A percentile compares a stretch with the other conserved stretches of the same genome.
Conservation (phyloP, 2,113 vertebrate species). For the Carollia perspicillata region DNA sequence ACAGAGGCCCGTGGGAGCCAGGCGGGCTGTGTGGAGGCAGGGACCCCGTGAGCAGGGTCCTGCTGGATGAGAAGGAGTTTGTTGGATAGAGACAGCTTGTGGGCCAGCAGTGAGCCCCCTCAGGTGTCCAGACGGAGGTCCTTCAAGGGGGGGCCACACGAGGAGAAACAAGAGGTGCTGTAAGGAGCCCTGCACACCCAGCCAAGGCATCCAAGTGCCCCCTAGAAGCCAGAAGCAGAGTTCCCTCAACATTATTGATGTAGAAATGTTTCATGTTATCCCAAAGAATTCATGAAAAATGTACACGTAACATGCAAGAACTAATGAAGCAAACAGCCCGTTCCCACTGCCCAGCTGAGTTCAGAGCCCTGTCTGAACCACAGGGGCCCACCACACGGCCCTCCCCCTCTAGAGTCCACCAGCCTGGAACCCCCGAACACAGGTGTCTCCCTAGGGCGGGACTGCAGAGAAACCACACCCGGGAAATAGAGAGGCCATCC, state of each 20-base stretch:
- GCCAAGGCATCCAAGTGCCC: neutral
- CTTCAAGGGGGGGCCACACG: neutral
- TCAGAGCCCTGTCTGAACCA: accelerated
- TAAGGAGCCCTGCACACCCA: accelerated
- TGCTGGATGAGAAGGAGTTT: neutral
- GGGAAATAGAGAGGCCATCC: neutral
- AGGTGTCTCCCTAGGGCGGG: neutral
- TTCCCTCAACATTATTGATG: neutral
- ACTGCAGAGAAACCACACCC: neutral
- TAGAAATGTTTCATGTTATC: neutral
- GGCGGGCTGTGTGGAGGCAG: neutral
- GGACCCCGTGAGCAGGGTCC: neutral
- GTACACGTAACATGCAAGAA: neutral
- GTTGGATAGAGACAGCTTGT: neutral
- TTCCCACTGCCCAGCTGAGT: neutral
- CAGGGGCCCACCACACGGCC: neutral
- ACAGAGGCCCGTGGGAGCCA: neutral
- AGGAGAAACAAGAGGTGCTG: accelerated
- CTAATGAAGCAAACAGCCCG: accelerated
- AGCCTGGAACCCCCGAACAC: neutral
- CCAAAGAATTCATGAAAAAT: neutral
- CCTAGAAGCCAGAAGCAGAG: neutral
- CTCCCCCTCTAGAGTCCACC: neutral
- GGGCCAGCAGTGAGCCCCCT: neutral
- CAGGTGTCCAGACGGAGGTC: neutral